phyloP scores from a whole-genome alignment of 2,113 vertebrate genomes.

The Physeter macrocephalus region DNA sequence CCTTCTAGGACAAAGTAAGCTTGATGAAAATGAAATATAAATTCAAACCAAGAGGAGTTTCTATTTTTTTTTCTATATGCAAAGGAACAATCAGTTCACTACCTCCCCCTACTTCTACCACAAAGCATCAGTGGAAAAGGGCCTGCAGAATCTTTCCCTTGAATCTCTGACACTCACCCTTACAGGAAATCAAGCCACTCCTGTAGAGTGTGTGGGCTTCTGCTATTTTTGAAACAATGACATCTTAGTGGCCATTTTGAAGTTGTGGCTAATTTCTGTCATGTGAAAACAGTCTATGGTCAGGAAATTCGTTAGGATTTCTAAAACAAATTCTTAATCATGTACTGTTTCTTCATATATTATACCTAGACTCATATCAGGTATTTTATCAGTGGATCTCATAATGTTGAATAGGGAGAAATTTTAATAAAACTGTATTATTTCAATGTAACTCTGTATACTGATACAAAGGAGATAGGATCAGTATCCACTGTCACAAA shows the following conservation, averaged over 20 bases:
- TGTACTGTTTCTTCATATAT: background rate
- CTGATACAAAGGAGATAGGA: background rate
- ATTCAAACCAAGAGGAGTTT: slow-evolving; percentile 9
- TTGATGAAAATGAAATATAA: slow-evolving; percentile 39
- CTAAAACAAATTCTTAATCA: background rate
- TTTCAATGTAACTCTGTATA: background rate
- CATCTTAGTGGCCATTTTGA: background rate
- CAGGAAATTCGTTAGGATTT: background rate
- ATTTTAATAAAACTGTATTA: background rate
- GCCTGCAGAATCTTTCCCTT: background rate
- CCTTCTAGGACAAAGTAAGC: slow-evolving; percentile 49
- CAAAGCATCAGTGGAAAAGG: background rate
- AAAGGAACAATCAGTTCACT: background rate
- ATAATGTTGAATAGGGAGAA: background rate
- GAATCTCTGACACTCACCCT: background rate
- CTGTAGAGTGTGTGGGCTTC: rapidly evolving
- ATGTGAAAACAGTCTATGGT: background rate
- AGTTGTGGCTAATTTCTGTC: background rate
- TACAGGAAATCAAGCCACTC: background rate
- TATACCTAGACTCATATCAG: background rate
- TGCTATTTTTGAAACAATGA: background rate
- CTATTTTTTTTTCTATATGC: background rate
- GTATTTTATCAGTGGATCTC: background rate
- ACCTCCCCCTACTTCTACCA: background rate
- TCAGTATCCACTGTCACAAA: background rate